Base-by-base conservation (phyloP, 1,140 invertebrate species). In the Chironomus striatipennis region DNA sequence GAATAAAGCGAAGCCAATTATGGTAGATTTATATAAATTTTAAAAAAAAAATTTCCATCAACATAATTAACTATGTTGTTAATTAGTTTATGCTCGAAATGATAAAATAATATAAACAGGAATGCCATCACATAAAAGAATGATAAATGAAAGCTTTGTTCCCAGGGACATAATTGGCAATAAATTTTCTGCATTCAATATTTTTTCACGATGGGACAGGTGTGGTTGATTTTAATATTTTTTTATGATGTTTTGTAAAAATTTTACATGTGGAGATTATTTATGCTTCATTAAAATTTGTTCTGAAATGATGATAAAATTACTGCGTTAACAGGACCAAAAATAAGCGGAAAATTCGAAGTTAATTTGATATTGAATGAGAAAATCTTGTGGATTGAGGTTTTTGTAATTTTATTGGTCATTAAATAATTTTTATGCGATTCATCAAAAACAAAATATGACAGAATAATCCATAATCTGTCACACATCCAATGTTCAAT, bases 31-130 rank as follows among this genome's bases (percentile, higher is more conserved):
- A 34, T 34, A 34, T 34, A 34, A 34, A 34, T 34, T 34, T 34
- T 34, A 57, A 57, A 47, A 47, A 47, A 47, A 47, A 47, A n/a
- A 57, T 57, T 57, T 57, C 47, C 47, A 57, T 15, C 47, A 57
- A n/a, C 47, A 57, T 57, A 57, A 57, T 57, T 57, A n/a, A 57
- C 47, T n/a, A 57, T 57, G 12, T 10, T 34, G 24, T 34, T 34
- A 34, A 34, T 34, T 34, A 57, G 47, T 57, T 57, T 57, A 57
- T 57, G 12, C n/a, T 57, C n/a, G 43, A 10, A 47, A 15, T 47
- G 43, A 10, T 47, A n/a, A 12, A 57, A 12, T 5, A 57, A 57
- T n/a, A 57, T 15, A n/a, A 10, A 57, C 9, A 57, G 47, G n/a
- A 57, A 57, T n/a, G n/a, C 12, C n/a, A n/a, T n/a, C n/a, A 57